Conservation (phyloP, 2,113 vertebrate species). For the Dendrocopos noguchii region DNA sequence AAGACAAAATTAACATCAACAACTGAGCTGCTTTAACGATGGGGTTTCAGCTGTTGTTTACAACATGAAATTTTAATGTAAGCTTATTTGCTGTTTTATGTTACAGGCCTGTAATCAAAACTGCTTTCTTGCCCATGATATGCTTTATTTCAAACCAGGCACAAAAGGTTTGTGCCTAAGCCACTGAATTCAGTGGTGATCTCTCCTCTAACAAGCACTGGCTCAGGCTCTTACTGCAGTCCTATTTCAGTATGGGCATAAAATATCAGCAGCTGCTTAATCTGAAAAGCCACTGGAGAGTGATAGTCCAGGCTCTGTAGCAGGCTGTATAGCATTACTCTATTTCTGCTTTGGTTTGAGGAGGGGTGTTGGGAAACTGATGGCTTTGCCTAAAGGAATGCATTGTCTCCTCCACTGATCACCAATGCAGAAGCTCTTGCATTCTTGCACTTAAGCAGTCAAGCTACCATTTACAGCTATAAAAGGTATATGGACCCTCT, state of each 20-base stretch:
- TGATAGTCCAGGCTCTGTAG: not conserved
- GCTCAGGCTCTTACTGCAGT: not conserved
- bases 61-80: not conserved
- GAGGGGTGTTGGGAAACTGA: not conserved
- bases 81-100: not conserved
- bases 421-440: not conserved
- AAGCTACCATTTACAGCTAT: not conserved
- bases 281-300: conserved; percentile 6
- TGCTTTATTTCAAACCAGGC: conserved; percentile 2
- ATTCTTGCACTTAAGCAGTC: not conserved
- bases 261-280: conserved; percentile 10
- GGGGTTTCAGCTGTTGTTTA: not conserved
- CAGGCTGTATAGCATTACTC: not conserved
- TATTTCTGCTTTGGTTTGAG: not conserved
- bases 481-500: not conserved
- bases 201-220: not conserved
- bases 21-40: not conserved
- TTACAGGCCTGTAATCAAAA: not conserved
- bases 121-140: not conserved
- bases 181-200: conserved; percentile 5
- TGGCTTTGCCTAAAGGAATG: not conserved
- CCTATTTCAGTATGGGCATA: not conserved
- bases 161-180: conserved; percentile 1
- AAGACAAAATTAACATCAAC: conserved; percentile 23
- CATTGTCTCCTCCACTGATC: not conserved